phyloP scores from a whole-genome alignment of 2,888 invertebrate species.

The Bellardia bayeri region DNA sequence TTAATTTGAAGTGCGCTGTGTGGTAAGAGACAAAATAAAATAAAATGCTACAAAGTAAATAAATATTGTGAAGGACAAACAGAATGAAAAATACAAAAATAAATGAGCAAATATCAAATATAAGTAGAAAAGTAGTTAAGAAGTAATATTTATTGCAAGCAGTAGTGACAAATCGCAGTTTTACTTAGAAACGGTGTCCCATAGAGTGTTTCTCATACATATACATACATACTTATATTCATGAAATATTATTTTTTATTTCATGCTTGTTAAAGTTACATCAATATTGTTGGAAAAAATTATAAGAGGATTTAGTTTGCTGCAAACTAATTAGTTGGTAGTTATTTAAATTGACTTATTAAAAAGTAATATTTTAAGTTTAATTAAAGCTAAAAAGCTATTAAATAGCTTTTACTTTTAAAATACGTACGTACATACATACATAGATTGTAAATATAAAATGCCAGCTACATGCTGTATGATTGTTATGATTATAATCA shows the following conservation, averaged over 20 bases:
- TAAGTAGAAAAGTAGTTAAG: conserved; percentile 15
- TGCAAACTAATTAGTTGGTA: conserved; percentile 45
- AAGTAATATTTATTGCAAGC: background rate
- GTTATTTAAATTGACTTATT: conserved; percentile 36
- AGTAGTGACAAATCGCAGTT: background rate
- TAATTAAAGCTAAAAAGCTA: background rate
- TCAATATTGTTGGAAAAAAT: conserved; percentile 31
- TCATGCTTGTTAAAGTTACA: conserved; percentile 45
- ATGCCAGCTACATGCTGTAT: too few species aligned
- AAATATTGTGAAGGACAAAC: background rate
- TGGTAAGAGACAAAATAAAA: background rate
- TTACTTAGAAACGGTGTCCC: background rate
- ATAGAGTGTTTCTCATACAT: too few species aligned
- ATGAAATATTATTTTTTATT: conserved; percentile 16
- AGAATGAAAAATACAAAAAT: background rate
- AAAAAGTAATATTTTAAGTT: background rate
- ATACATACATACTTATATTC: background rate
- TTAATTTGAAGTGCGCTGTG: conserved; percentile 4
- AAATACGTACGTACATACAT: too few species aligned
- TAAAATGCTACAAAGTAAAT: background rate
- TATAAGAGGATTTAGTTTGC: conserved; percentile 48
- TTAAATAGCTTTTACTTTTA: background rate
- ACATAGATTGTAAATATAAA: too few species aligned
- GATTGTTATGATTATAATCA: too few species aligned
- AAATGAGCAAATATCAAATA: conserved; percentile 29